phyloP scores from a whole-genome alignment of 2,113 vertebrate genomes.

The Scatophagus argus region DNA sequence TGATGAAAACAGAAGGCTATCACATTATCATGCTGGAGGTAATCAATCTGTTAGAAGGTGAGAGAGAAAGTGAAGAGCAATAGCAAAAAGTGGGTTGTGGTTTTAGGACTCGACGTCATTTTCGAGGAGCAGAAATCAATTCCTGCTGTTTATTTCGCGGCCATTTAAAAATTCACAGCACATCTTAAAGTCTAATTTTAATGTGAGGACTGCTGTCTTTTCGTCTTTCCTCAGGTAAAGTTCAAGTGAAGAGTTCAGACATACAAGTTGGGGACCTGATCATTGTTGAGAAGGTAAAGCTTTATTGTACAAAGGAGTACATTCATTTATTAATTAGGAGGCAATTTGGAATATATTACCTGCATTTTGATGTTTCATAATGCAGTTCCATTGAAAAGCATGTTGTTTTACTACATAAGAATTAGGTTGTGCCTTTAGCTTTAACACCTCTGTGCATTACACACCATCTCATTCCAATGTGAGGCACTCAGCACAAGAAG shows the following conservation, averaged over 20 bases:
- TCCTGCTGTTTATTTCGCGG: constrained; percentile 23
- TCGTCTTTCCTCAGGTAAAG: constrained; percentile 88
- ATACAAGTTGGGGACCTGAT: constrained; percentile 99
- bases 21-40: constrained; percentile 46
- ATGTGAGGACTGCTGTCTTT: background rate
- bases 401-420: background rate
- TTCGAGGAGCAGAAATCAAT: constrained; percentile 48
- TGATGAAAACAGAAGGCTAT: constrained; percentile 65
- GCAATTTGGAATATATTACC: background rate
- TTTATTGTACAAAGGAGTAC: constrained; percentile 27
- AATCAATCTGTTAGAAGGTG: constrained; percentile 61
- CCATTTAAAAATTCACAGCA: constrained; percentile 14
- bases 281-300: constrained; percentile 96
- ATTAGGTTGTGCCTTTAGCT: background rate
- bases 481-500: background rate
- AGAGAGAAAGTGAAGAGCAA: constrained; percentile 26
- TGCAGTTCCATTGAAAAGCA: background rate
- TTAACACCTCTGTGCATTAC: background rate
- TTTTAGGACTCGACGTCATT: constrained; percentile 49
- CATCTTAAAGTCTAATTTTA: background rate
- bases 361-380: background rate
- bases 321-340: background rate
- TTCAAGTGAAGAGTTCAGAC: constrained; percentile 98
- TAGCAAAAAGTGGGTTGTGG: constrained; percentile 29
- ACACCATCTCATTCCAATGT: background rate